These are phyloP conservation scores for Lacerta bilineata DNA, from an alignment of 2,797 vertebrate genomes.

Conservation along the genomic window DNA sequence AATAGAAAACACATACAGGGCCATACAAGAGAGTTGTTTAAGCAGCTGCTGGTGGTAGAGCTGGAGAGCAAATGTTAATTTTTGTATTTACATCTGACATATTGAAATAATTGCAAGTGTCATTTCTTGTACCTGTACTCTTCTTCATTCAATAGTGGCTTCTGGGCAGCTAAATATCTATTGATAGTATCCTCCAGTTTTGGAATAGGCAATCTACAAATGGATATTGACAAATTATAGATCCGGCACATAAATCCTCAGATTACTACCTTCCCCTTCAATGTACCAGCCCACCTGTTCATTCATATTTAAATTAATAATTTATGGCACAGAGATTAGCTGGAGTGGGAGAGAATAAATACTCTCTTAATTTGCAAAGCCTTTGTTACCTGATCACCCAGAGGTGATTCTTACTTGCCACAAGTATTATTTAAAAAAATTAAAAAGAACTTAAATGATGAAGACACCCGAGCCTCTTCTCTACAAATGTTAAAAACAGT, in stretches of 20 bases:
- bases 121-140: slow-evolving; percentile 14
- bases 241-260: background rate
- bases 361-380: background rate
- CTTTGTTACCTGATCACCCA: background rate
- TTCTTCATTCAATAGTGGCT: slow-evolving; percentile 28
- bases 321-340: background rate
- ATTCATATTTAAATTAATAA: background rate
- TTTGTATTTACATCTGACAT: background rate
- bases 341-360: background rate
- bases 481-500: background rate
- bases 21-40: background rate
- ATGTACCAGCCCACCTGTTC: background rate
- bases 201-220: slow-evolving; percentile 30
- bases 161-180: slow-evolving; percentile 36
- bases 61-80: background rate
- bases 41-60: background rate
- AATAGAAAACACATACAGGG: background rate
- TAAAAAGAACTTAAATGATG: background rate
- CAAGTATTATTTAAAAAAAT: background rate
- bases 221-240: slow-evolving; percentile 18
- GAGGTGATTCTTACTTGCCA: background rate
- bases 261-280: background rate
- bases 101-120: background rate
- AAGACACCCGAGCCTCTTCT: background rate
- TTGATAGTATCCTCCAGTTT: slow-evolving; percentile 27